Conservation (phyloP, 2,797 vertebrate species). For the Danio kyathit region DNA sequence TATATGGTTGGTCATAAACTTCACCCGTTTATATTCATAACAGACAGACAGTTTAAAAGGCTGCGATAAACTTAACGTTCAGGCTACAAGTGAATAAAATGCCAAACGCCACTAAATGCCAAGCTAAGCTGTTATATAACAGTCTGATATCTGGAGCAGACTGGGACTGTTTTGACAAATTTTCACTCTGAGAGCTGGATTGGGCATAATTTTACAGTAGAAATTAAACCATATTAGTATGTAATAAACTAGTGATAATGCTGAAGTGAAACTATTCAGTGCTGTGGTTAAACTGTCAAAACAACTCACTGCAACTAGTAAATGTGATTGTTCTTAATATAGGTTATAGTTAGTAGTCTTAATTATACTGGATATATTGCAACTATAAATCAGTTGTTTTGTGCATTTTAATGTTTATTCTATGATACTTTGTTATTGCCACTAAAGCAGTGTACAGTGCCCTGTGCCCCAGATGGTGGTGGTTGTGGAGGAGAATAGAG, state of each 20-base stretch:
- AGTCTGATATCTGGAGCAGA: slow-evolving; percentile 17
- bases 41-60: slow-evolving; percentile 1
- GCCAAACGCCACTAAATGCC: neutral
- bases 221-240: neutral
- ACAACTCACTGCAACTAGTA: neutral
- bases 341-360: too few relatives aligned
- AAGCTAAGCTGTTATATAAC: slow-evolving; percentile 26
- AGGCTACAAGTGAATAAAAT: slow-evolving; percentile 1
- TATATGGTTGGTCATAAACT: neutral
- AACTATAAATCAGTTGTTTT: too few relatives aligned
- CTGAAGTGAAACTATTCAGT: neutral
- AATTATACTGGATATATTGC: neutral
- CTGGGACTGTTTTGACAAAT: neutral
- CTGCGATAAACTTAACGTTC: neutral
- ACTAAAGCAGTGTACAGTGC: neutral
- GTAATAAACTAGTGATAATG: neutral
- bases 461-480: slow-evolving; percentile 6
- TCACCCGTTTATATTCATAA: neutral
- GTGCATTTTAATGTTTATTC: neutral
- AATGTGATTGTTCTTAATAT: neutral
- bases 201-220: neutral
- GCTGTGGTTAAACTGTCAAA: neutral
- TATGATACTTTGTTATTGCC: too few relatives aligned
- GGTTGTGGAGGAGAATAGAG: neutral
- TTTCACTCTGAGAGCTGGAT: neutral